Evolutionary conservation across 2,113 vertebrate species (phyloP).

Genomic region (Oreochromis niloticus): DNA sequence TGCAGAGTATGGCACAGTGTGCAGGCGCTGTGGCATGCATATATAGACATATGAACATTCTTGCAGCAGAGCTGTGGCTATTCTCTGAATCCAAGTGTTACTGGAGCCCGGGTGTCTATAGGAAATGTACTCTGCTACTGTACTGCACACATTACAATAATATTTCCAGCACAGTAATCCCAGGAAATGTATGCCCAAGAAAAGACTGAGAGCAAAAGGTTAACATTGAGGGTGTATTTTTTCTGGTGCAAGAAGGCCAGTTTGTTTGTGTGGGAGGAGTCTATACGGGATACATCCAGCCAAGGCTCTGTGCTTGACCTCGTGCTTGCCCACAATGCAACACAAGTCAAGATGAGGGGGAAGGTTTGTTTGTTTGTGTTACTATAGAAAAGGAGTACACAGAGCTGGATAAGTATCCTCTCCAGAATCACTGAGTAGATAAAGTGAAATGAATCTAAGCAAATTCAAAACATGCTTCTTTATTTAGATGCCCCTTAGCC

Average conservation of each 20-base stretch:
- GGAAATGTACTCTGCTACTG: not conserved
- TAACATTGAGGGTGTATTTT: slow-evolving; percentile 6
- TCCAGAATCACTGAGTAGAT: not conserved
- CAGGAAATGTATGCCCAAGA: not conserved
- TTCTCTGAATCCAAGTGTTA: not conserved
- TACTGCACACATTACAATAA: not conserved
- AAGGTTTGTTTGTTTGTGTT: not conserved
- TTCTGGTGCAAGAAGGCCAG: not conserved
- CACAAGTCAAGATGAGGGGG: not conserved
- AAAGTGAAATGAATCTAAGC: not conserved
- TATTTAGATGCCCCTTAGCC: not conserved
- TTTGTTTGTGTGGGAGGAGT: slow-evolving; percentile 33
- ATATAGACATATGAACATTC: not conserved
- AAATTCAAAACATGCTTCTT: not conserved
- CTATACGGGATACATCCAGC: slow-evolving; percentile 3
- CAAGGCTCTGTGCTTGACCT: slow-evolving; percentile 11
- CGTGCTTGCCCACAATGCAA: not conserved
- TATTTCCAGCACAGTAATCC: not conserved
- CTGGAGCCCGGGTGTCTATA: not conserved
- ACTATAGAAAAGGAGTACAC: not conserved
- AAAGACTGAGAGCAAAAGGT: slow-evolving; percentile 10
- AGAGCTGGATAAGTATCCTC: not conserved
- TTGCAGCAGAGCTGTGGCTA: not conserved
- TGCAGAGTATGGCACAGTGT: not conserved
- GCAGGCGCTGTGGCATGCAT: not conserved